Evolutionary conservation across 2,888 invertebrate species (phyloP), one percentile per base, ranked within the genome.

Genomic region (Drosophila limbata): DNA sequence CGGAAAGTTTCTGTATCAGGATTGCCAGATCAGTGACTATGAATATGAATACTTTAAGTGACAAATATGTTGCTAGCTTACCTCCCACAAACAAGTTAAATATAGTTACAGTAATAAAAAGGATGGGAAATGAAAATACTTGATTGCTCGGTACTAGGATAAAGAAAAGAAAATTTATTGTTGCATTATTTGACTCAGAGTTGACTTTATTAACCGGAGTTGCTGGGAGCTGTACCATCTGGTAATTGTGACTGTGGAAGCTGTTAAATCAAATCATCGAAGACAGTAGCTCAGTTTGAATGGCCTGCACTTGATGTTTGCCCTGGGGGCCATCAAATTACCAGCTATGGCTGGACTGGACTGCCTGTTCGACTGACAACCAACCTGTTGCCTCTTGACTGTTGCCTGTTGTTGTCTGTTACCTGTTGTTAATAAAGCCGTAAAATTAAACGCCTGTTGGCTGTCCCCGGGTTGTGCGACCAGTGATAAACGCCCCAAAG

Each of bases 401-500:
- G 59, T 35, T 68, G 40, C 5, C 42, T 25, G 48, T 10, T 56
- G 45, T 13, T 62, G 69, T 48, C 47, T 65, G 66, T 39, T 70
- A 48, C 25, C 69, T 61, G 72, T 66, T 69, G 73, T 73, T 85
- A 85, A 85, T 85, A 88, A 85, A 85, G 85, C 81, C 81, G 81
- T 85, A 85, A 86, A 88, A 88, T 81, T 85, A 88, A 85, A 88
- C 79, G 88, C 79, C 88, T 73, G 77, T 75, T 70, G 88, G 51
- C 65, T 69, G 45, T 55, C 65, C 55, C 61, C 50, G 45, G 47
- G 31, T 57, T 55, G 63, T 42, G 73, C 40, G 50, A 50, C 73
- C 79, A 82, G 75, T 85, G 84, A 87, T 84, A 84, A 88, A 83
- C 81, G 79, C 83, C 74, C 77, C 77, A 68, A 66, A 77, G 85